Conservation (phyloP, 92 coral and sea anemone species). For the Isaurus tuberculatus region DNA sequence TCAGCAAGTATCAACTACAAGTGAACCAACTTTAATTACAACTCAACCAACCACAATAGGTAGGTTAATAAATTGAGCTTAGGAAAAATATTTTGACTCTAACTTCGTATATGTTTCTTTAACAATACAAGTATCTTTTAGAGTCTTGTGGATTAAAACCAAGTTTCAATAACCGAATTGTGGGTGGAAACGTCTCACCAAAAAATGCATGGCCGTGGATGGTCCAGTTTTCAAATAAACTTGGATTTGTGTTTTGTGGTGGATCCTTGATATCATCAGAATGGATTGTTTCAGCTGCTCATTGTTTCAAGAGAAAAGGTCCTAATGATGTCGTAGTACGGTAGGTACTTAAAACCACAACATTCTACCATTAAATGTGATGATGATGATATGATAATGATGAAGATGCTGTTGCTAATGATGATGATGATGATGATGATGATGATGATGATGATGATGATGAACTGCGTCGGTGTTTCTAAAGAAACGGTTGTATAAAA, state of each 20-base stretch:
- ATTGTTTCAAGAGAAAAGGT: background rate
- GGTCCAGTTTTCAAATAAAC: background rate
- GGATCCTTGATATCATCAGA: constrained; percentile 25
- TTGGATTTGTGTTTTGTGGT: constrained; percentile 29
- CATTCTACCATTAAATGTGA: too few relatives aligned
- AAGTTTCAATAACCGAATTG: background rate
- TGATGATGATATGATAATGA: too few relatives aligned
- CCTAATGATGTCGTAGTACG: background rate
- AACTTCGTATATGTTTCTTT: background rate
- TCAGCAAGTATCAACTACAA: background rate
- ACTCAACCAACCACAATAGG: background rate
- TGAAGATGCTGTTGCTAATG: too few relatives aligned
- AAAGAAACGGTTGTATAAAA: too few relatives aligned
- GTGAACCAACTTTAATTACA: too few relatives aligned
- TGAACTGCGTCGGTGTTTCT: too few relatives aligned
- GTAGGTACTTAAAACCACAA: background rate
- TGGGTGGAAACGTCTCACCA: constrained; percentile 21
- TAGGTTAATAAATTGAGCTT: background rate
- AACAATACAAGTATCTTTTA: background rate
- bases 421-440: too few relatives aligned
- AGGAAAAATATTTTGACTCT: background rate
- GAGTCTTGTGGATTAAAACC: constrained; percentile 22
- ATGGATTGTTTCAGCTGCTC: constrained; percentile 43
- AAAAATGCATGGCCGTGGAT: constrained; percentile 36
- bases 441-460: too few relatives aligned